phyloP scores from a whole-genome alignment of 2,797 vertebrate species.

The Rhodeus uyekii region DNA sequence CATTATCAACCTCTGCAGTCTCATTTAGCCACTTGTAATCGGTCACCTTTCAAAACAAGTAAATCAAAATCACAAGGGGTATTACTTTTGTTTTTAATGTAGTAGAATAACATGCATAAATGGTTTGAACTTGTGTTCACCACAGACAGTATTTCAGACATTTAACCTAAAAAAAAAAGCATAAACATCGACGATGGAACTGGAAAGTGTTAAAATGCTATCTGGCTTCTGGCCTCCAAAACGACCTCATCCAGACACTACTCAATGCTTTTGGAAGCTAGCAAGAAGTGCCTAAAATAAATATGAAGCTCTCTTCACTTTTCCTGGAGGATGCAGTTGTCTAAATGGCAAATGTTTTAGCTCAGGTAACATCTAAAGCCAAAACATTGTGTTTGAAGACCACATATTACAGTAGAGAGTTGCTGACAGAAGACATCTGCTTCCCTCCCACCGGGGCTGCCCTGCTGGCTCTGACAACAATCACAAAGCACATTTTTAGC shows the following conservation, averaged over 20 bases:
- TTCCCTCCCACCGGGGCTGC: slow-evolving; percentile 21
- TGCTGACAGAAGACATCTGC: slow-evolving; percentile 33
- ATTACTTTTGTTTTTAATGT: too few relatives aligned
- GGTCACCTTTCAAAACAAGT: not conserved
- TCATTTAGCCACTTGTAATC: not conserved
- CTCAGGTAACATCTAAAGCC: not conserved
- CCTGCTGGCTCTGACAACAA: slow-evolving; percentile 21
- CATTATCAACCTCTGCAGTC: not conserved
- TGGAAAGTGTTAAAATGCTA: not conserved
- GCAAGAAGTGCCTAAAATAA: slow-evolving; percentile 12
- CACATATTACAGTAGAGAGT: slow-evolving; percentile 8
- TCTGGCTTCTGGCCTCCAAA: not conserved
- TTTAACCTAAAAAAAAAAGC: not conserved
- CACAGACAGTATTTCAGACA: not conserved
- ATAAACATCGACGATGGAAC: not conserved
- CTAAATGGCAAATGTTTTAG: not conserved
- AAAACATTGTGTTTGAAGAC: slow-evolving; percentile 16
- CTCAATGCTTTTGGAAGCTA: not conserved
- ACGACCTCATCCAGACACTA: not conserved
- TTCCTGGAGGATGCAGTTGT: not conserved
- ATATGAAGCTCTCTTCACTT: not conserved
- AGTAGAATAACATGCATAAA: not conserved
- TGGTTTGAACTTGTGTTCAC: not conserved
- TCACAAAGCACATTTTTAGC: slow-evolving; percentile 43
- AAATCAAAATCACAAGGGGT: too few relatives aligned